Conservation (phyloP, 2,888 invertebrate genomes). For the Dioctria linearis region DNA sequence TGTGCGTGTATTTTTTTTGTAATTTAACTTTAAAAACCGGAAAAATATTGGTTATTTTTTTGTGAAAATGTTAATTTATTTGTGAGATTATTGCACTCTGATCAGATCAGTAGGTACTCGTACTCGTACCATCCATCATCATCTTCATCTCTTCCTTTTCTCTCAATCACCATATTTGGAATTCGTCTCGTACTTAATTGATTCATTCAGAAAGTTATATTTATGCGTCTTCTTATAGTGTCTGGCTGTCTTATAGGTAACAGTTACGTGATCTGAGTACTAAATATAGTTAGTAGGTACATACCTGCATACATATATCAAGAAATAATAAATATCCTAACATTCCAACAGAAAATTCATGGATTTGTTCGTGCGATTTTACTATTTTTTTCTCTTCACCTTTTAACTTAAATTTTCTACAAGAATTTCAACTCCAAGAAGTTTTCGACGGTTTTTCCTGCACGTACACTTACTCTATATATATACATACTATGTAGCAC, state of each 20-base stretch:
- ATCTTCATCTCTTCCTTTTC: neutral
- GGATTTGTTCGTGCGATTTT: neutral
- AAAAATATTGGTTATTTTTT: too few relatives aligned
- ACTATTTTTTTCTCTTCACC: neutral
- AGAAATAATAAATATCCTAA: neutral
- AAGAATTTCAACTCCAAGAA: neutral
- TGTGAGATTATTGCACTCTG: too few relatives aligned
- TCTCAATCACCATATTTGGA: neutral
- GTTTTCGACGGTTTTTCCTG: neutral
- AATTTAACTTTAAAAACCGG: too few relatives aligned
- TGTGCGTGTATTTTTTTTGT: too few relatives aligned
- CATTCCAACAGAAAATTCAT: conserved; percentile 27
- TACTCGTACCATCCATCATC: too few relatives aligned
- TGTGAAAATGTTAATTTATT: too few relatives aligned
- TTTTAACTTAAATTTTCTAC: neutral
- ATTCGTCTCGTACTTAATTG: conserved; percentile 28
- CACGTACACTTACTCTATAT: too few relatives aligned
- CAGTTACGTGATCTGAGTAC: conserved; percentile 18
- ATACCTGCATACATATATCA: neutral
- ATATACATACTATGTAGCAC: too few relatives aligned
- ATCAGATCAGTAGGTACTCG: too few relatives aligned
- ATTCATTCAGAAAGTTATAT: conserved; percentile 2
- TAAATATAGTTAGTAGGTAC: neutral
- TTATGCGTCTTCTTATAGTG: conserved; percentile 1
- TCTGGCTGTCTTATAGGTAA: conserved; percentile 12